Base-by-base conservation (phyloP, 1,140 invertebrate genomes). In the Monomorium pharaonis region DNA sequence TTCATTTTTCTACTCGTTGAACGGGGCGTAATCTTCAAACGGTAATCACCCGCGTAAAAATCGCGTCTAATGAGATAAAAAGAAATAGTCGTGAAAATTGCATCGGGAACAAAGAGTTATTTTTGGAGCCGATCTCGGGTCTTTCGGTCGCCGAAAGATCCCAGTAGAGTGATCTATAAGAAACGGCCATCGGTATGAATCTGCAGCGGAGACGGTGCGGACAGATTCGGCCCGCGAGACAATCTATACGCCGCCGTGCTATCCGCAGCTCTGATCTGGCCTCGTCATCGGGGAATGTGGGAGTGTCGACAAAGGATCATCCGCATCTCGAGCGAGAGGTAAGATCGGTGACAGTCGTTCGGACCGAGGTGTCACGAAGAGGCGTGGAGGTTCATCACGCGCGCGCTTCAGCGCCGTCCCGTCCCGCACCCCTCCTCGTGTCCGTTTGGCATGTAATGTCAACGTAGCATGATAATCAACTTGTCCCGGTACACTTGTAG, bases 271-370 rank as follows among this genome's bases (percentile, higher is more conserved):
- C 81, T 87, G 89, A 94, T 94, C 93, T 92, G 84, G 92, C 92
- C 91, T 92, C 92, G 94, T 94, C 94, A 94, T 95, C 90, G 90
- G 92, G 86, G 94, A 95, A 95, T 95, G 94, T 95, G 93, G 94
- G 94, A 94, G 94, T 94, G 94, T 93, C 93, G 92, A 92, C 84
- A 86, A 86, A 81, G 86, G 89, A 89, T 90, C 91, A 91, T 85
- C 67, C 78, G 92, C 37, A 30, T 93, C 88, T 76, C 21, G 69
- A 75, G 69, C 74, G 85, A 89, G 85, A 87, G 87, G 84, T 74
- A 88, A 86, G 88, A 90, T 90, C 88, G 88, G 89, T 88, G 90
- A 89, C 90, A 87, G 89, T 90, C 56, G 88, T 65, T 70, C 88
- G 78, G 0, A 54, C n/a, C n/a, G 84, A 92, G 91, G 92, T 93